These are phyloP conservation scores for Crypturellus undulatus DNA, from an alignment of 2,113 vertebrate species.

Conservation along the genomic window DNA sequence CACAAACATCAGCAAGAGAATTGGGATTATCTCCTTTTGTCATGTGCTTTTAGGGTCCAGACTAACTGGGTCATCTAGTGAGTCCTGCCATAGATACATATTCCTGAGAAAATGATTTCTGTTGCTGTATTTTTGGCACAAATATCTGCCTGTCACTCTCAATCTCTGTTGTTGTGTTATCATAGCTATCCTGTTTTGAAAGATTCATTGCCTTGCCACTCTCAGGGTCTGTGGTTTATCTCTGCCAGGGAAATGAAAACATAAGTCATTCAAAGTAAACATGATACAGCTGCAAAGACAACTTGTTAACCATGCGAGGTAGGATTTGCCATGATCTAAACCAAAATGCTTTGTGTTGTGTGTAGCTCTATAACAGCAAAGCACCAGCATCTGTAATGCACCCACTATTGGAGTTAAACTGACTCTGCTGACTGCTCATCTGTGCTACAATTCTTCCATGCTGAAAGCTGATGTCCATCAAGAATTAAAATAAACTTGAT, in stretches of 20 bases:
- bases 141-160: neutral
- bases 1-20: neutral
- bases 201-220: neutral
- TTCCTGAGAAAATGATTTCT: neutral
- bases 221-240: neutral
- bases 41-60: neutral
- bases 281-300: neutral
- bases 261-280: neutral
- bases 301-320: neutral
- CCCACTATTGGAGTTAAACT: accelerated
- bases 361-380: neutral
- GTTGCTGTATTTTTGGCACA: neutral
- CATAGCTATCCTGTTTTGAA: neutral
- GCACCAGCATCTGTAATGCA: neutral
- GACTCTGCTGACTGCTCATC: neutral
- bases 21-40: neutral
- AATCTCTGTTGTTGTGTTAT: neutral
- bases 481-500: neutral
- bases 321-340: neutral
- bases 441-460: neutral
- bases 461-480: neutral
- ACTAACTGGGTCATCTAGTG: accelerated
- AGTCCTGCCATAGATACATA: neutral
- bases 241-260: neutral
- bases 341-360: neutral